Conservation (phyloP, 2,888 invertebrate species). For the Noctua pronuba region DNA sequence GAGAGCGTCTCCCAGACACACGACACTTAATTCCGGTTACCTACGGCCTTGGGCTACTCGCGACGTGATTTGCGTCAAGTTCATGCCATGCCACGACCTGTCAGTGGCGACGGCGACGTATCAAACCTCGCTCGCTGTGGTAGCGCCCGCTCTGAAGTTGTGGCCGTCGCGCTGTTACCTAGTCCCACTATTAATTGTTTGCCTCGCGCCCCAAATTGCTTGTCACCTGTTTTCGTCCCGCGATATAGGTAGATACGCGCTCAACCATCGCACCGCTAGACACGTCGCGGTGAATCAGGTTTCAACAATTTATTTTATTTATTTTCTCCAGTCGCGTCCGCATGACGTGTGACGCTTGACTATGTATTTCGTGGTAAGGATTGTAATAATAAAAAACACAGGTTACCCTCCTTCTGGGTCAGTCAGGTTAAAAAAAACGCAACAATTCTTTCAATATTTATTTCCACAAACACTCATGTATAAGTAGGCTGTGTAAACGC, state of each 20-base stretch:
- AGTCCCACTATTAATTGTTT: neutral
- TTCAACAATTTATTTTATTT: no score
- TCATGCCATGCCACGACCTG: neutral
- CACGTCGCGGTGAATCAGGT: neutral
- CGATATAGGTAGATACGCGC: neutral
- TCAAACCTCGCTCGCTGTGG: neutral
- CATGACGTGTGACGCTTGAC: neutral
- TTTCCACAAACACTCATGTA: neutral
- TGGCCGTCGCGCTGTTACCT: neutral
- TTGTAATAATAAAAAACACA: neutral
- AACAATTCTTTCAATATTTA: neutral
- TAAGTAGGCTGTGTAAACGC: conserved; percentile 36
- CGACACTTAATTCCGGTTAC: neutral
- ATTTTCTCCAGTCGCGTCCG: no score
- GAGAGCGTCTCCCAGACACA: neutral
- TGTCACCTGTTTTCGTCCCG: neutral
- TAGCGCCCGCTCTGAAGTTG: neutral
- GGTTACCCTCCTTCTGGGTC: neutral
- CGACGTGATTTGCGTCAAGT: neutral
- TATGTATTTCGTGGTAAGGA: neutral
- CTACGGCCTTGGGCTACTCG: neutral
- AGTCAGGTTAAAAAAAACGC: neutral
- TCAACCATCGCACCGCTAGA: neutral
- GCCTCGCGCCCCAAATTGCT: neutral
- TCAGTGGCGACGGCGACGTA: neutral